Evolutionary conservation across 2,797 vertebrate species (phyloP).

Genomic region (Labroides dimidiatus): DNA sequence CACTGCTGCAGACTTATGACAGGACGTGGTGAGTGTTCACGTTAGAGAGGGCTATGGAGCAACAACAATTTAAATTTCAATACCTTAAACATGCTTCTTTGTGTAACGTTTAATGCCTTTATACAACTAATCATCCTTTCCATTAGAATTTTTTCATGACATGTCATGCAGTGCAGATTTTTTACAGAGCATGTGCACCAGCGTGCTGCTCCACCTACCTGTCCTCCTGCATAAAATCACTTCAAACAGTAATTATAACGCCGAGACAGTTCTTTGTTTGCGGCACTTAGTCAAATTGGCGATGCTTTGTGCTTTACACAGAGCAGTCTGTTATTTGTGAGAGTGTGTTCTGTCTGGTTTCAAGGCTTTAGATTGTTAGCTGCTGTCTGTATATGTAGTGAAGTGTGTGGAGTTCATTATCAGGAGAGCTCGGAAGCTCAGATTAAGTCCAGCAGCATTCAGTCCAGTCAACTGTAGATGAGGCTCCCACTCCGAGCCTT

Average conservation of each 20-base stretch:
- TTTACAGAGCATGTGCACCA: background rate
- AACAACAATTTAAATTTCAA: no score
- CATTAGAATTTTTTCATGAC: background rate
- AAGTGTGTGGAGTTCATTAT: constrained; percentile 65
- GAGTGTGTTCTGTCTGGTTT: constrained; percentile 29
- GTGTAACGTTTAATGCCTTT: background rate
- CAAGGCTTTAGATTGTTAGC: constrained; percentile 39
- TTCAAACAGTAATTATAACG: constrained; percentile 44
- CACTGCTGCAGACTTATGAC: no score
- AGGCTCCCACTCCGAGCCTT: constrained; percentile 66
- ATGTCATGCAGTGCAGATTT: background rate
- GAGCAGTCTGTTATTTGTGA: constrained; percentile 22
- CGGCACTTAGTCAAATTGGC: constrained; percentile 43
- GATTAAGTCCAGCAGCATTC: constrained; percentile 81
- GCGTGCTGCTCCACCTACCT: constrained; percentile 14
- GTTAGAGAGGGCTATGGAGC: no score
- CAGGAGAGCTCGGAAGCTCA: constrained; percentile 59
- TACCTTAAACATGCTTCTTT: no score
- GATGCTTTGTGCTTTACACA: constrained; percentile 30
- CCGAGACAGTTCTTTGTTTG: constrained; percentile 39
- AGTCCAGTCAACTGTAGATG: constrained; percentile 72
- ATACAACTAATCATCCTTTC: background rate
- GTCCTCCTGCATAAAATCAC: constrained; percentile 28
- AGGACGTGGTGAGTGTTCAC: no score
- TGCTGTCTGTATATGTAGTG: constrained; percentile 9